Conservation (phyloP, 2,888 invertebrate species). For the Ophioninae sp. region DNA sequence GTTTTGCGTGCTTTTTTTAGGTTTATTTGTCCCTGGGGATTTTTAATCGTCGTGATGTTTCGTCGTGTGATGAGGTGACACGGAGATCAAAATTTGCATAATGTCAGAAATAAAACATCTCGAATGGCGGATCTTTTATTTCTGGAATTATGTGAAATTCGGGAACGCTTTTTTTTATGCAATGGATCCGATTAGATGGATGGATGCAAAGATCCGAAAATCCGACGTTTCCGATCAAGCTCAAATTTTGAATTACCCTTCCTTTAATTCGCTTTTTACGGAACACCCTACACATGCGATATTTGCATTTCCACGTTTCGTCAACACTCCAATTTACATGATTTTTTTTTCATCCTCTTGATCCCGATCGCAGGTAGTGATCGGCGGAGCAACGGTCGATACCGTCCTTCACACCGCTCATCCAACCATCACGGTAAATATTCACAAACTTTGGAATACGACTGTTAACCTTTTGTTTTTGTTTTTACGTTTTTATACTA, state of each 20-base stretch:
- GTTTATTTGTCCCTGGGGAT: too few relatives aligned
- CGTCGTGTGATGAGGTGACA: too few relatives aligned
- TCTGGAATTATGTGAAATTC: too few relatives aligned
- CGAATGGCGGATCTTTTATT: too few relatives aligned
- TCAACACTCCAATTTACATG: neutral
- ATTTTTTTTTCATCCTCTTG: constrained; percentile 21
- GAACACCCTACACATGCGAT: neutral
- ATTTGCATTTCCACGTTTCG: neutral
- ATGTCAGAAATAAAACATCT: too few relatives aligned
- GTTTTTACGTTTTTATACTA: constrained; percentile 72
- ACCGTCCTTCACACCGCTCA: constrained; percentile 86
- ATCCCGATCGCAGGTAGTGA: constrained; percentile 83
- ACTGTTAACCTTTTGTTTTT: neutral
- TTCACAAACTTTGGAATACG: constrained; percentile 29
- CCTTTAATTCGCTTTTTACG: neutral
- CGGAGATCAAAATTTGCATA: too few relatives aligned
- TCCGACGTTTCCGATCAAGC: neutral
- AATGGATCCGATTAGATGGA: too few relatives aligned
- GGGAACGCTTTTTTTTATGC: too few relatives aligned
- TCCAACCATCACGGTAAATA: constrained; percentile 86
- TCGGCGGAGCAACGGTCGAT: constrained; percentile 91
- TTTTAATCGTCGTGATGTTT: too few relatives aligned
- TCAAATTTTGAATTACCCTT: neutral
- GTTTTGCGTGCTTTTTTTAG: too few relatives aligned
- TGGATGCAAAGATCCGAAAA: too few relatives aligned